phyloP scores from a whole-genome alignment of 2,797 vertebrate genomes.

The Gymnopithys bicolor region DNA sequence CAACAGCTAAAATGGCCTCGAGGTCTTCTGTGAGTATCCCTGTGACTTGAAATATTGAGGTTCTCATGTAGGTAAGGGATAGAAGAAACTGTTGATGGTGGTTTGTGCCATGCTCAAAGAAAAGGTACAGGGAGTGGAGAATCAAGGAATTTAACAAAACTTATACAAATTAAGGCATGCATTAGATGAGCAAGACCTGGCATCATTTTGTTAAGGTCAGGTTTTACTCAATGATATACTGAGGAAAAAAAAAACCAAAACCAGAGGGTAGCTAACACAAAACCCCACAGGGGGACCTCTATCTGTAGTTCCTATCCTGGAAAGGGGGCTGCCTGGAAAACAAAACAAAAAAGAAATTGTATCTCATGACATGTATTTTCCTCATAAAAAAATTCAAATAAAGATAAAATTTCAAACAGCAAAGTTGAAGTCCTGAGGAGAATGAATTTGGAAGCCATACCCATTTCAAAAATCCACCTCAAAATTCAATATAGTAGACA shows the following conservation, averaged over 20 bases:
- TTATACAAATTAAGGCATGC: background rate
- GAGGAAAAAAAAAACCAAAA: background rate
- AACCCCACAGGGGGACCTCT: background rate
- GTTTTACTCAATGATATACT: background rate
- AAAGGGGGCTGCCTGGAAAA: background rate
- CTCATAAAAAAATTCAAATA: background rate
- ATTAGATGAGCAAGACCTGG: background rate
- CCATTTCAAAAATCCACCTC: constrained; percentile 49
- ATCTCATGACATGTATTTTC: background rate
- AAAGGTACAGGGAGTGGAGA: background rate
- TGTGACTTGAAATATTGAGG: background rate
- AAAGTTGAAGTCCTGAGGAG: background rate
- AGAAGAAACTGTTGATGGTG: background rate
- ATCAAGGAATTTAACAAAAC: background rate
- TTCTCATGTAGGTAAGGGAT: background rate
- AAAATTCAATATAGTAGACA: constrained; percentile 43
- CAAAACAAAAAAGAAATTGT: background rate
- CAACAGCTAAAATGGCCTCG: background rate
- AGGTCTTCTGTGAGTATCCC: background rate
- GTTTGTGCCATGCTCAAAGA: background rate
- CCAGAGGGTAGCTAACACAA: background rate
- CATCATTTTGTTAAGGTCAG: background rate
- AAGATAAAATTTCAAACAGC: constrained; percentile 46
- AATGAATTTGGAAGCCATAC: constrained; percentile 26
- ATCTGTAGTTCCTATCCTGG: background rate